phyloP scores from a whole-genome alignment of 2,888 invertebrate species.

The Tetramorium bicarinatum region DNA sequence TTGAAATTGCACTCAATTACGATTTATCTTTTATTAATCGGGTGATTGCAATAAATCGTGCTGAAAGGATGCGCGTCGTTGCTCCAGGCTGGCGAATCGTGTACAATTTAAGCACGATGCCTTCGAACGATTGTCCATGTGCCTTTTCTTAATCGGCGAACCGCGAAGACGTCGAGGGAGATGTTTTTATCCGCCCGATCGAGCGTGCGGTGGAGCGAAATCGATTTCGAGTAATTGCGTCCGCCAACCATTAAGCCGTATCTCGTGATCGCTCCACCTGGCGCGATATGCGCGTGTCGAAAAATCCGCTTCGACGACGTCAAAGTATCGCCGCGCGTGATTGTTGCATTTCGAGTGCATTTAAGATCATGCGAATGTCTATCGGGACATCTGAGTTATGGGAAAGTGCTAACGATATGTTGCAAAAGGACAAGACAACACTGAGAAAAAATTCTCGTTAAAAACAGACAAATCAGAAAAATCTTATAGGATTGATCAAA shows the following conservation, averaged over 20 bases:
- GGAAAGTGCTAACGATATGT: not conserved
- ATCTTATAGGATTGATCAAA: too few species aligned
- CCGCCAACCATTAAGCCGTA: slow-evolving; percentile 42
- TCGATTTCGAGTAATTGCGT: slow-evolving; percentile 49
- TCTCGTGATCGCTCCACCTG: slow-evolving; percentile 51
- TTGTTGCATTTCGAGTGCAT: slow-evolving; percentile 7
- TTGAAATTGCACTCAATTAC: slow-evolving; percentile 49
- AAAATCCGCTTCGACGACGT: slow-evolving; percentile 35
- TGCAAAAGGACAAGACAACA: not conserved
- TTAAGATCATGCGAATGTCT: slow-evolving; percentile 12
- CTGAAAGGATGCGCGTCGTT: slow-evolving; percentile 42
- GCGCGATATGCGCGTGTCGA: slow-evolving; percentile 27
- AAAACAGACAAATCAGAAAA: too few species aligned
- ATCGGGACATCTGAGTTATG: not conserved
- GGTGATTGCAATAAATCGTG: slow-evolving; percentile 39
- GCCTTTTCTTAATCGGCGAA: slow-evolving; percentile 69
- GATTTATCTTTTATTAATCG: slow-evolving; percentile 51
- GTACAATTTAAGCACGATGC: slow-evolving; percentile 25
- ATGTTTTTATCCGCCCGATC: slow-evolving; percentile 54
- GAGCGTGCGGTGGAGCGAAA: slow-evolving; percentile 36
- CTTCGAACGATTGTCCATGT: slow-evolving; percentile 15
- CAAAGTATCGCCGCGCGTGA: slow-evolving; percentile 15
- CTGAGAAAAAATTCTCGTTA: too few species aligned
- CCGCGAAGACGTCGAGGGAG: slow-evolving; percentile 68
- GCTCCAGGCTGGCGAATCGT: slow-evolving; percentile 46